These are phyloP conservation scores for Digitonthophagus gazella DNA, from an alignment of 2,888 invertebrate genomes.

Conservation along the genomic window DNA sequence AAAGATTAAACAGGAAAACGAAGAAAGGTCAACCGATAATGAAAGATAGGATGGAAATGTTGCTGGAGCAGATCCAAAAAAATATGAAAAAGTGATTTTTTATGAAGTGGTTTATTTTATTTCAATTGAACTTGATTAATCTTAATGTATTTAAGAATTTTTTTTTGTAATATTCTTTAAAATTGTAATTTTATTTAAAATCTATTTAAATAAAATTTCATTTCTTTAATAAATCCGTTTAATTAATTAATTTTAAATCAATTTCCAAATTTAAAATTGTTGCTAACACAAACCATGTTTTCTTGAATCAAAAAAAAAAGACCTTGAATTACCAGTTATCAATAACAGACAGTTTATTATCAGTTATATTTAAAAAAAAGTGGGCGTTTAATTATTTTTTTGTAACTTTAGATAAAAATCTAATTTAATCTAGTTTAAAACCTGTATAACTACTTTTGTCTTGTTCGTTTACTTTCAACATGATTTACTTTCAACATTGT, in stretches of 20 bases:
- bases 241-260: no score
- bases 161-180: no score
- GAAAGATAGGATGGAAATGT: slow-evolving; percentile 74
- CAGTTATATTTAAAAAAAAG: neutral
- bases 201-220: no score
- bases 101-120: no score
- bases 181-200: no score
- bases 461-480: neutral
- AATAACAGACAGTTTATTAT: neutral
- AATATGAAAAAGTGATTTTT: slow-evolving; percentile 3
- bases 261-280: neutral
- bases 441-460: neutral
- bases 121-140: neutral
- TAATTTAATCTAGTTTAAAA: neutral
- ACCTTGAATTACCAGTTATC: neutral
- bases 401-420: no score
- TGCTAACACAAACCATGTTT: neutral
- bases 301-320: neutral
- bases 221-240: no score
- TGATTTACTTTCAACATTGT: no score
- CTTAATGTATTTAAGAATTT: no score
- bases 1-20: slow-evolving; percentile 73
- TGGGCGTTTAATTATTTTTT: no score
- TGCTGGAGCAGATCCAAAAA: slow-evolving; percentile 72
- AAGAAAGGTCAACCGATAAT: slow-evolving; percentile 83